These are phyloP conservation scores for Corella eumyota DNA, from an alignment of 23 tunicate genomes.

Conservation along the genomic window DNA sequence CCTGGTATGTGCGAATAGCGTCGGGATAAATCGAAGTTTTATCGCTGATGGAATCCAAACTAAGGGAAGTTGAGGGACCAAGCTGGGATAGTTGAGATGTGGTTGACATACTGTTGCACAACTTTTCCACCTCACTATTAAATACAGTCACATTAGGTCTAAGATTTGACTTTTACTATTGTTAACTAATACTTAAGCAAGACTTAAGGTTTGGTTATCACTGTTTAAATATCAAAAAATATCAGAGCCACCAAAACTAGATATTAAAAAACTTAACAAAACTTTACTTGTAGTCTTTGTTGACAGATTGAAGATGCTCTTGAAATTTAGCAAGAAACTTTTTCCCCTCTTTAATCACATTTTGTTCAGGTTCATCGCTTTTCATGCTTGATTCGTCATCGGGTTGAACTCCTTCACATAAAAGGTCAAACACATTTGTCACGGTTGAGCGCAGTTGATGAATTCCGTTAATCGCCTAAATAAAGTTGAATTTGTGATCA, in stretches of 20 bases:
- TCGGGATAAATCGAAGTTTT: conserved; percentile 28
- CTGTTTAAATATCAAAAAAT: too few relatives aligned
- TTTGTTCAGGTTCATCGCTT: conserved; percentile 2
- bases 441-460: conserved; percentile 79
- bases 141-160: too few relatives aligned
- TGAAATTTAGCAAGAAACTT: conserved; percentile 58
- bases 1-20: conserved; percentile 42
- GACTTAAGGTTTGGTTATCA: too few relatives aligned
- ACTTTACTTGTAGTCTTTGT: conserved; percentile 51
- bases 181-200: too few relatives aligned
- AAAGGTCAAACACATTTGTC: conserved; percentile 56
- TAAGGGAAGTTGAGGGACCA: conserved; percentile 45
- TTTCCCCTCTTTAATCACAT: conserved; percentile 16
- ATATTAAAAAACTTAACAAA: background rate
- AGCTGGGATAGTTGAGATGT: conserved; percentile 25
- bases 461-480: conserved; percentile 55
- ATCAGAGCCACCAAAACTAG: too few relatives aligned
- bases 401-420: conserved; percentile 66
- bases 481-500: too few relatives aligned
- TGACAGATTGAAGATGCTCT: conserved; percentile 60
- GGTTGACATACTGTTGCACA: conserved; percentile 52
- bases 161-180: too few relatives aligned
- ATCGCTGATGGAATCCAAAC: conserved; percentile 43
- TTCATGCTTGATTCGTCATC: conserved; percentile 36
- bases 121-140: conserved; percentile 57